phyloP scores from a whole-genome alignment of 2,797 vertebrate genomes.

The Typhlichthys subterraneus region DNA sequence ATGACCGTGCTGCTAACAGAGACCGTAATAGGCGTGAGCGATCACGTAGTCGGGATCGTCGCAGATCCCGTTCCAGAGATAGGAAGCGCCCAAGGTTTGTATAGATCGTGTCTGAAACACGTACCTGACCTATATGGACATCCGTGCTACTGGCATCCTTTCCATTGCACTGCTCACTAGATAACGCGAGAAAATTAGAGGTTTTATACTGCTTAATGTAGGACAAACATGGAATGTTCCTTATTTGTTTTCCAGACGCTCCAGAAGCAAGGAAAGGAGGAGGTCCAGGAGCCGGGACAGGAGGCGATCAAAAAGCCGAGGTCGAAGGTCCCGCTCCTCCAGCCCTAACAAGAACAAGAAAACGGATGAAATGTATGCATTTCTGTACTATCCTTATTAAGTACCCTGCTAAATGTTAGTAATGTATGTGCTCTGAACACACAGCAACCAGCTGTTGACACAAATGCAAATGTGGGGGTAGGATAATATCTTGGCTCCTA shows the following conservation, averaged over 20 bases:
- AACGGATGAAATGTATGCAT: constrained; percentile 84
- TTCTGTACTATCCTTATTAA: neutral
- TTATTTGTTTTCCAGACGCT: constrained; percentile 76
- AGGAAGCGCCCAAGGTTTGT: constrained; percentile 87
- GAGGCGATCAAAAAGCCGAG: constrained; percentile 85
- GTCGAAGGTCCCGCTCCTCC: constrained; percentile 84
- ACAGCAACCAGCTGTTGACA: too few relatives aligned
- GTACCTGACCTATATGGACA: too few relatives aligned
- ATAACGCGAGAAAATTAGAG: too few relatives aligned
- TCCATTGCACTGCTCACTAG: too few relatives aligned
- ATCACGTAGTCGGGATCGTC: constrained; percentile 89
- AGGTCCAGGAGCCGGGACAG: constrained; percentile 88
- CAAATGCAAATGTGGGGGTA: too few relatives aligned
- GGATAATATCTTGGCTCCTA: too few relatives aligned
- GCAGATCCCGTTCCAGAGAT: constrained; percentile 91
- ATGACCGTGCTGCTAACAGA: constrained; percentile 85
- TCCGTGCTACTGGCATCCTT: too few relatives aligned
- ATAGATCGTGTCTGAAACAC: neutral
- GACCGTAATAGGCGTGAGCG: constrained; percentile 84
- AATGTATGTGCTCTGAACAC: too few relatives aligned
- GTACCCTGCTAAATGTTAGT: neutral
- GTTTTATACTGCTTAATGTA: too few relatives aligned
- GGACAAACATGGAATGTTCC: too few relatives aligned
- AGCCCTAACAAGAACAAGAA: constrained; percentile 89
- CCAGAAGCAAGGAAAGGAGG: constrained; percentile 92